Evolutionary conservation across 2,888 invertebrate species (phyloP), one percentile per base, ranked within the genome.

Genomic region (Nemurella pictetii): DNA sequence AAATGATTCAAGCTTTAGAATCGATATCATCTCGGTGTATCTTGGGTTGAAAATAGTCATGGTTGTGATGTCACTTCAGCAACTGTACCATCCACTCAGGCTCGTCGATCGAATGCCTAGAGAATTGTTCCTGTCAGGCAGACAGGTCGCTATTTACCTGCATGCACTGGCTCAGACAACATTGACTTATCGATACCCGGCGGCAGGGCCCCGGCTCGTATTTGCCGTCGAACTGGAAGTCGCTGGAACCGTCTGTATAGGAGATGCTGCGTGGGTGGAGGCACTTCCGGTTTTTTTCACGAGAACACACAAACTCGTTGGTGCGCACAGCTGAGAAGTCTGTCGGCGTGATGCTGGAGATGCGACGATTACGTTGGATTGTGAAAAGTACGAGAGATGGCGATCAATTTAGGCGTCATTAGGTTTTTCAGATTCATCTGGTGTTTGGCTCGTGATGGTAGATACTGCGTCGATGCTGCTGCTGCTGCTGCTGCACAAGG

Each of bases 191-290:
- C n/a, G n/a, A n/a, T n/a, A n/a, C n/a, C n/a, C n/a, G n/a, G n/a
- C n/a, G n/a, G n/a, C n/a, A n/a, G 9, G 29, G 12, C 29, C 28
- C 84, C 77, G 84, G n/a, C 84, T 55, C 36, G 75, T 84, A 84
- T 84, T 84, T 84, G 75, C 84, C 75, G 55, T 29, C 32, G 84
- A 20, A 75, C 15, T 80, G 28, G 15, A 77, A 77, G 26, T 7
- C 3, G 36, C 36, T 36, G 36, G 7, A 36, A 7, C 15, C 15
- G 36, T 9, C 9, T 9, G 15, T 36, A 36, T 36, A 7, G n/a
- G 2, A 20, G 25, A 75, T 26, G 12, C 75, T 75, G 75, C 75
- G 82, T 27, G 82, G 81, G 36, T 25, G 36, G 36, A 36, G 26
- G 25, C 35, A 81, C 80, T 35, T 81, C 80, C 80, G 80, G 80